Conservation (phyloP, 1,140 invertebrate species). For the Calosoma granatense region DNA sequence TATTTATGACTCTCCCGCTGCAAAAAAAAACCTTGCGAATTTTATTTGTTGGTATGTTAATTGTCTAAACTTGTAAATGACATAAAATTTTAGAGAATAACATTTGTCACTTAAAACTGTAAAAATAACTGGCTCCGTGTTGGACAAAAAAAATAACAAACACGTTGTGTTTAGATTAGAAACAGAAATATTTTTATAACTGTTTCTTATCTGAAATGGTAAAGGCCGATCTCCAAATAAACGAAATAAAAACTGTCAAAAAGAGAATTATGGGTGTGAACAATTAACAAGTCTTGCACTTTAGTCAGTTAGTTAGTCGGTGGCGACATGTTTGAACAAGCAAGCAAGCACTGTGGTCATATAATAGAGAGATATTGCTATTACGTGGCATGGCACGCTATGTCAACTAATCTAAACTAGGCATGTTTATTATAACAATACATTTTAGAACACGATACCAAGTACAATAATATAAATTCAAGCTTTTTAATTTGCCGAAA, state of each 20-base stretch:
- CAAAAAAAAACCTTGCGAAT: too few relatives aligned
- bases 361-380: conserved; percentile 8
- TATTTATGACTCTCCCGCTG: too few relatives aligned
- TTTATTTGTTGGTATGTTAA: too few relatives aligned
- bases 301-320: not conserved
- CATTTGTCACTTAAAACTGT: too few relatives aligned
- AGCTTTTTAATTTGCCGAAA: conserved; percentile 2
- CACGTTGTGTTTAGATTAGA: too few relatives aligned
- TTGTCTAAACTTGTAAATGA: too few relatives aligned
- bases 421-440: conserved; percentile 7
- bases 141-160: too few relatives aligned
- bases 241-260: not conserved
- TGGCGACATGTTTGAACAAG: not conserved
- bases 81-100: too few relatives aligned
- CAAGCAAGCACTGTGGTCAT: not conserved
- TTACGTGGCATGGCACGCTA: not conserved
- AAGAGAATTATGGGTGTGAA: not conserved
- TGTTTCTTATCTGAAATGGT: too few relatives aligned
- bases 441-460: conserved; percentile 4
- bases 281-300: not conserved
- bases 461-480: conserved; percentile 6
- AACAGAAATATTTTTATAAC: too few relatives aligned
- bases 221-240: too few relatives aligned
- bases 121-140: too few relatives aligned
- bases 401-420: not conserved